Base-by-base conservation (phyloP, 2,113 vertebrate species). In the Seriola quinqueradiata region DNA sequence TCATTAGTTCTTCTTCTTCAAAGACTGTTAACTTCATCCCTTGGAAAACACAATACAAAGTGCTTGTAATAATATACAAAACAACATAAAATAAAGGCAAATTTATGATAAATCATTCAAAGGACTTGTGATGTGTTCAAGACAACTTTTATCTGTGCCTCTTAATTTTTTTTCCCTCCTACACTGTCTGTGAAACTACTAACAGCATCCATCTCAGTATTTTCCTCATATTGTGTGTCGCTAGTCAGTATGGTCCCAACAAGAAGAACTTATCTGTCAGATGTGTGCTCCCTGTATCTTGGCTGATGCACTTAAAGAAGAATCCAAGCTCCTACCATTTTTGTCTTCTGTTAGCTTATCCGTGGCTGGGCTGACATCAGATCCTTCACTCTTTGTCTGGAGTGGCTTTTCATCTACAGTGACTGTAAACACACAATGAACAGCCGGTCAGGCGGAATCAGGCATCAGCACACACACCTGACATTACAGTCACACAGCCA, bases 1-100 rank as follows among this genome's bases (percentile, higher is more conserved):
- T 92, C 90, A 94, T 91, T 2, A 93, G 69, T 61, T 95, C 93
- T 46, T 95, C 93, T 63, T 92, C 93, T 70, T 95, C 93, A 34
- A 84, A 73, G 12, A 65, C 19, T 9, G 89, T 93, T 13, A 90
- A 83, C 68, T 72, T 89, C 25, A 68, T 46, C 23, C 81, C 95
- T 95, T 72, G 16, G 59, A 75, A 76, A 74, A 77, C 23, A 83
- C 11, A 25, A 74, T 11, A 60, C 40, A 84, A 58, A 80, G 50
- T 7, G 60, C 7, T 34, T 16, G 8, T 1, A 44, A 46, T 48
- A 55, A 73, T 34, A 44, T 8, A 12, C 42, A 19, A 42, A 69
- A 79, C 36, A 32, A 48, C 12, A 83, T 28, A 19, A 72, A 71
- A 60, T 46, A 4, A 48, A 64, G 21, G 3, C 25, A 25, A 46